Evolutionary conservation across 1,140 invertebrate species (phyloP).

Genomic region (Calephelis virginiensis): DNA sequence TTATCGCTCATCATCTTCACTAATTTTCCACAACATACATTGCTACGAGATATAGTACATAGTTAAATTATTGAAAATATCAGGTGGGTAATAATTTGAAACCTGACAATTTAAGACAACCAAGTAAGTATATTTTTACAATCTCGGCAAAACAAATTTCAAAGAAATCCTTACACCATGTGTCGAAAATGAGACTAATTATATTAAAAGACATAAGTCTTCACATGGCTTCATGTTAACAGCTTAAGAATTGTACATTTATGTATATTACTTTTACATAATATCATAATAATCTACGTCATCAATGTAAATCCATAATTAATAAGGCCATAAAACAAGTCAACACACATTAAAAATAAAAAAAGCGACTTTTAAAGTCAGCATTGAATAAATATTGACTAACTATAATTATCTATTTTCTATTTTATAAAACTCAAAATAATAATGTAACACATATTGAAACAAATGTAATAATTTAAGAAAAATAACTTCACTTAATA

Average conservation of each 20-base stretch:
- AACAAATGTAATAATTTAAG: slow-evolving; percentile 17
- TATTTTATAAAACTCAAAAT: slow-evolving; percentile 12
- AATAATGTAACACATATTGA: slow-evolving; percentile 11
- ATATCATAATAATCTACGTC: slow-evolving; percentile 22
- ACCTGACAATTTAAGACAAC: background rate
- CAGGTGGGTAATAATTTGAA: background rate
- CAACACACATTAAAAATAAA: slow-evolving; percentile 48
- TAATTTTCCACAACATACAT: no score
- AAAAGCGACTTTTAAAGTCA: slow-evolving; percentile 40
- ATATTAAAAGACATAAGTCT: slow-evolving; percentile 27
- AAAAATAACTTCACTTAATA: slow-evolving; percentile 11
- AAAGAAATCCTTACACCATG: slow-evolving; percentile 36
- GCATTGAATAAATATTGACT: slow-evolving; percentile 58
- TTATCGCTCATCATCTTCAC: no score
- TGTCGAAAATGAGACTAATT: slow-evolving; percentile 34
- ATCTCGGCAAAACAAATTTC: slow-evolving; percentile 31
- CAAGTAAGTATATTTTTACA: slow-evolving; percentile 8
- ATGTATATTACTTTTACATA: slow-evolving; percentile 28
- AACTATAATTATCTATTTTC: slow-evolving; percentile 46
- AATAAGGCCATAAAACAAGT: slow-evolving; percentile 66
- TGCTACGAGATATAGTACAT: no score
- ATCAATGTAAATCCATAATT: slow-evolving; percentile 29
- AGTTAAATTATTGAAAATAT: background rate
- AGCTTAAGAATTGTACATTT: slow-evolving; percentile 27
- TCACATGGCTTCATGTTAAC: slow-evolving; percentile 22